A percentile compares a stretch with the other conserved stretches of the same genome.
phyloP scores from a whole-genome alignment of 2,797 vertebrate genomes.

The Vultur gryphus region DNA sequence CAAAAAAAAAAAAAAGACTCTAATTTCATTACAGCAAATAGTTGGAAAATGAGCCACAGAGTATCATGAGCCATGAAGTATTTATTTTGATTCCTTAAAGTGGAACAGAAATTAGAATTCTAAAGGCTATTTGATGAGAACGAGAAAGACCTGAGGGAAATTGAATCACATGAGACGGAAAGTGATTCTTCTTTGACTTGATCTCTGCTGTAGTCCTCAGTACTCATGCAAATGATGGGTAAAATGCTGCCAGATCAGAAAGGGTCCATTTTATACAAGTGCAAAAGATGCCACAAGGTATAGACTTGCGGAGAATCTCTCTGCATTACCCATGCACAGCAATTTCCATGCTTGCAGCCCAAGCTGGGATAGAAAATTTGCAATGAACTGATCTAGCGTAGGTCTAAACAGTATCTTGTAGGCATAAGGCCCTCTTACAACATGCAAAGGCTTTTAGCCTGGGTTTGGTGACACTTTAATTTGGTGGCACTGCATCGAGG shows the following conservation, averaged over 20 bases:
- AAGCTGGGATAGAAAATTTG: neutral
- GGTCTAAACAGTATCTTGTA: neutral
- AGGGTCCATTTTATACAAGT: neutral
- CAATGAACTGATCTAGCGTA: neutral
- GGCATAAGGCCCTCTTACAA: neutral
- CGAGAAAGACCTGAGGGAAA: neutral
- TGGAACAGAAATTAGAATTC: neutral
- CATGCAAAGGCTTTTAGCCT: neutral
- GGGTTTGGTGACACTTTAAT: neutral
- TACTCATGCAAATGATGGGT: neutral
- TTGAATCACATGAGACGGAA: neutral
- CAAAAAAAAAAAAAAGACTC: neutral
- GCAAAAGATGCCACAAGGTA: neutral
- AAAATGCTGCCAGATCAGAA: neutral
- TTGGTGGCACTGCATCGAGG: rapidly evolving
- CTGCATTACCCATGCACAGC: neutral
- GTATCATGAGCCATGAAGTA: neutral
- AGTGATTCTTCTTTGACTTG: neutral
- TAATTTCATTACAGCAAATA: neutral
- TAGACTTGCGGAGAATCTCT: neutral
- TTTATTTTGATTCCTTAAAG: neutral
- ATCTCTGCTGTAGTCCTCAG: neutral
- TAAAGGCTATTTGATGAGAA: neutral
- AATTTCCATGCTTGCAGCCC: neutral
- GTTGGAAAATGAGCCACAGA: neutral